These are phyloP conservation scores for Ceyx melanurus DNA, from an alignment of 2,113 vertebrate species.

Conservation along the genomic window DNA sequence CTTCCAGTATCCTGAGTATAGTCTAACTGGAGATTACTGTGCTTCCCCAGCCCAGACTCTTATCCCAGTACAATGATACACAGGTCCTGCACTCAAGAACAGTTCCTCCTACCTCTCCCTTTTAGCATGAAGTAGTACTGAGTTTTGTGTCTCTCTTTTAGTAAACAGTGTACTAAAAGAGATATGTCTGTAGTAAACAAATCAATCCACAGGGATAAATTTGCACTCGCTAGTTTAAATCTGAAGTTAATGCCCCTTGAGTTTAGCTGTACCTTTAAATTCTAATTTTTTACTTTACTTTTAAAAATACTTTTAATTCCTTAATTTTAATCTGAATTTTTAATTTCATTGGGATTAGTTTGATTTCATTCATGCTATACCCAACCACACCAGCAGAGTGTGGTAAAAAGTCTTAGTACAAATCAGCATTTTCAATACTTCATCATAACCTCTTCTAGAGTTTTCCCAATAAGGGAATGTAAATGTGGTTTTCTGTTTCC, in stretches of 20 bases:
- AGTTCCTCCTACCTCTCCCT: neutral
- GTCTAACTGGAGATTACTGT: neutral
- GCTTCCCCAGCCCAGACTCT: neutral
- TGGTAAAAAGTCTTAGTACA: constrained; percentile 12
- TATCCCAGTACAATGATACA: no score
- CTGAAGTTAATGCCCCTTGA: neutral
- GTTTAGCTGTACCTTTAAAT: neutral
- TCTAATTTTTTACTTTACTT: no score
- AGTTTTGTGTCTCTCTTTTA: neutral
- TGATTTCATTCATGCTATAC: neutral
- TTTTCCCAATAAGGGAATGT: neutral
- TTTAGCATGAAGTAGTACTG: neutral
- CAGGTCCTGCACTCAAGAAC: neutral
- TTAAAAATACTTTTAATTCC: no score
- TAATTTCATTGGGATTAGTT: neutral
- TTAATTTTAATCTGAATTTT: no score
- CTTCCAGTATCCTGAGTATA: neutral
- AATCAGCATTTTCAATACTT: neutral
- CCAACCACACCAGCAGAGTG: constrained; percentile 15
- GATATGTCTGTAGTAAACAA: neutral
- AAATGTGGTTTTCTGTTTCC: neutral
- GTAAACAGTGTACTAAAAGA: neutral
- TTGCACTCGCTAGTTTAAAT: neutral
- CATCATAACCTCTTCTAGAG: neutral
- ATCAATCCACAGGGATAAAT: neutral